Base-by-base conservation (phyloP, 2,113 vertebrate species). In the Mionectes macconnelli region DNA sequence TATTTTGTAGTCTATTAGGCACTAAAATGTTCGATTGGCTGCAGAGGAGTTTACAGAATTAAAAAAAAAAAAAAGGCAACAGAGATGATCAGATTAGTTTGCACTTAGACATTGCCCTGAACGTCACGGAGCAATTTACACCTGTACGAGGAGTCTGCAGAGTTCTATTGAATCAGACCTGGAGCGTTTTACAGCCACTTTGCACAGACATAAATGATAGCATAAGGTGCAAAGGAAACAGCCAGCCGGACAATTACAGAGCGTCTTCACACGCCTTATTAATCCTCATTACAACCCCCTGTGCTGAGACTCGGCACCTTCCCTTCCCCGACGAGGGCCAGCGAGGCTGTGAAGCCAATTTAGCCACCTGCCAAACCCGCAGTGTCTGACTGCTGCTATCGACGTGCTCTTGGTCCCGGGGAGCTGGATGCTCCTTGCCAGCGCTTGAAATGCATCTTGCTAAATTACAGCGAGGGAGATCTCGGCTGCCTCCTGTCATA, bases 221-320 rank as follows among this genome's bases (percentile, higher is more conserved):
- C 96, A 96, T 94, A 97, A 97, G 96, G 96, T 93, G 95, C 94
- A 94, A 89, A 94, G 86, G 95, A 86, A 97, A 97, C 94, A 96
- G 94, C 68, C 95, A 78, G 95, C 42, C 88, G 49, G 95, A 93
- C 96, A 96, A 96, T 97, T 95, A 96, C 59, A 67, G 84, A 83
- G 77, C 45, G 3, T 97, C 95, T 97, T 96, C 86, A 68, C 94
- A 97, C 66, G 91, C 91, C 91, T 95, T 97, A 95, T 97, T 97
- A 97, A 97, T 95, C 86, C 95, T 96, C 95, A 97, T 97, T 97
- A 97, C 30, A 92, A 66, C 91, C 91, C 94, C 94, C 69, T 94
- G 95, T 77, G 94, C 95, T 67, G 88, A 90, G 85, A 12, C 88
- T 84, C 83, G 1, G 83, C 68, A 22, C 67, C 90, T 86, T 92